Evolutionary conservation across 1,140 invertebrate species (phyloP), one percentile per base, ranked within the genome.

Genomic region (Heliconius congener): DNA sequence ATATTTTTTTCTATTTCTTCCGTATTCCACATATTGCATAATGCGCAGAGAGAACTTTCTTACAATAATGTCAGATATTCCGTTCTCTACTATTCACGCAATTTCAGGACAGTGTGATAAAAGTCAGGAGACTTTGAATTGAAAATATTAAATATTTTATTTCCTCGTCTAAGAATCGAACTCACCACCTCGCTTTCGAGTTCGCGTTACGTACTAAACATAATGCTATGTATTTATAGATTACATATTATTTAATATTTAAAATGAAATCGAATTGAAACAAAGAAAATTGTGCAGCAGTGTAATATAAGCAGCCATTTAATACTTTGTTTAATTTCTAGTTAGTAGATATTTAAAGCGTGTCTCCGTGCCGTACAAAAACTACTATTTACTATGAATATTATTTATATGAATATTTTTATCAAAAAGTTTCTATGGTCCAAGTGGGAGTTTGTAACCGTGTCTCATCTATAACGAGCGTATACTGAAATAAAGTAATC

Each of bases 371-470:
- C 37, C 18, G 27, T 18, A 9, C 27, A 76, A 30, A 76, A 76
- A 76, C 66, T 76, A 76, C 23, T 46, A 37, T 71, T 76, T 66
- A 76, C 60, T 23, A 70, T 52, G 39, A 76, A 76, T 76, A 19
- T 23, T 23, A 23, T 23, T 23, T 23, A 23, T 23, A 23, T 23
- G 23, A 27, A 42, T 71, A 37, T 76, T 75, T 76, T 76, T 76
- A 76, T 71, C 39, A 71, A 76, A 76, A 76, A 76, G 75, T 76
- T 76, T 76, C 27, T 71, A 52, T 76, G 75, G 75, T 71, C 66
- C 42, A 71, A 71, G 75, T 60, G 75, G 75, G 75, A 76, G 16
- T 71, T 70, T 70, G 42, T 76, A 52, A 76, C 75, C 39, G 75
- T 71, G 27, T 1, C 66, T 52, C 75, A 76, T 76, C 75, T 76